Evolutionary conservation across 2,797 vertebrate genomes (phyloP).

Genomic region (Pteronotus mesoamericanus): DNA sequence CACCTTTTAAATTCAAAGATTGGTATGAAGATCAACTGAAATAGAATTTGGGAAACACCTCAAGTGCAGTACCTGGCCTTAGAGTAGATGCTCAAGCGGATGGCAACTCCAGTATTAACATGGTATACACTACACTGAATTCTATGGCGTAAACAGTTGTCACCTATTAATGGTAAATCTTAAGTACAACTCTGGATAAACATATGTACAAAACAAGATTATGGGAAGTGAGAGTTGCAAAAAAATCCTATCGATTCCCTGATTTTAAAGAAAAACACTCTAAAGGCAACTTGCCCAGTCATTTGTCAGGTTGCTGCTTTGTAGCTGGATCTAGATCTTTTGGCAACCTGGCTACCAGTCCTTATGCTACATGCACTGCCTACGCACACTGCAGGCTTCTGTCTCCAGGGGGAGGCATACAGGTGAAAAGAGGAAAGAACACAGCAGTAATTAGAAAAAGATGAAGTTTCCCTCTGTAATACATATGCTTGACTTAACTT

Average conservation of each 20-base stretch:
- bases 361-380: neutral
- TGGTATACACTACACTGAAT: neutral
- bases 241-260: neutral
- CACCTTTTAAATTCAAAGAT: neutral
- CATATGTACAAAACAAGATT: constrained; percentile 19
- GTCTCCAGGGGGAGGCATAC: neutral
- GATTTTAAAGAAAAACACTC: constrained; percentile 10
- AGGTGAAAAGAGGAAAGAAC: neutral
- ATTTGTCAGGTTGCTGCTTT: neutral
- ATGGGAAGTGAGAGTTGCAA: neutral
- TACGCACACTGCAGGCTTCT: neutral
- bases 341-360: neutral
- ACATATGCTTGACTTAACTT: neutral
- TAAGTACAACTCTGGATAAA: constrained; percentile 5
- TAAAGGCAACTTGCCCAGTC: neutral
- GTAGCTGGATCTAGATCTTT: neutral
- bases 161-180: neutral
- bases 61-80: neutral
- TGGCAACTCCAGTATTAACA: neutral
- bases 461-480: neutral
- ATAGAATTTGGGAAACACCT: neutral
- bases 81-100: neutral
- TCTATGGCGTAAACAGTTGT: neutral
- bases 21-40: neutral
- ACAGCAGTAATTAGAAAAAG: neutral